Percentiles rank a stretch among this genome's conserved stretches.
phyloP scores from a whole-genome alignment of 2,888 invertebrate genomes.

The Drosophila borealis region DNA sequence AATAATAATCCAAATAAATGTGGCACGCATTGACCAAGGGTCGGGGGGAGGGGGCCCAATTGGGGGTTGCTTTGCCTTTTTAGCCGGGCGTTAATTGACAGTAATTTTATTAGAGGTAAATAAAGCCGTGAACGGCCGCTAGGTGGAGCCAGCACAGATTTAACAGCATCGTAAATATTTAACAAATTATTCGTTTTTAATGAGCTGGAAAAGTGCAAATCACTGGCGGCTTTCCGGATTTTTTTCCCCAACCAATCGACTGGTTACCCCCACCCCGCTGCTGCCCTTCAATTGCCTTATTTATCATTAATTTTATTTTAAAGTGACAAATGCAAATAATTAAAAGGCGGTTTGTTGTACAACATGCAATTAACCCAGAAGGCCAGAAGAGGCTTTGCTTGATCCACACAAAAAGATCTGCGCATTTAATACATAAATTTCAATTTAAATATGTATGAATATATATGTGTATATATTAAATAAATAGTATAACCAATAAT shows the following conservation, averaged over 20 bases:
- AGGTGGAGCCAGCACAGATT: slow-evolving; percentile 47
- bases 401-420: slow-evolving; percentile 34
- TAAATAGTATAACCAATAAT: slow-evolving; percentile 8
- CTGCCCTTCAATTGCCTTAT: slow-evolving; percentile 1
- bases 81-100: slow-evolving; percentile 70
- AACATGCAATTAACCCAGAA: slow-evolving; percentile 54
- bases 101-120: slow-evolving; percentile 78
- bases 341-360: slow-evolving; percentile 46
- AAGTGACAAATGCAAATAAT: slow-evolving; percentile 54
- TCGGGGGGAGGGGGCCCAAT: not conserved
- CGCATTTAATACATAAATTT: slow-evolving; percentile 29
- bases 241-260: not conserved
- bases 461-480: not conserved
- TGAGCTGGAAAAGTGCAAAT: slow-evolving; percentile 81
- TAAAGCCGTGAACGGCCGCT: slow-evolving; percentile 50
- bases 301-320: slow-evolving; percentile 18
- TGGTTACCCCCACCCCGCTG: not conserved
- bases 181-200: slow-evolving; percentile 79
- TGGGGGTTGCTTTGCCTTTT: slow-evolving; percentile 11
- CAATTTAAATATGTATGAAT: slow-evolving; percentile 19
- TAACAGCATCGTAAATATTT: slow-evolving; percentile 75
- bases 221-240: slow-evolving; percentile 58
- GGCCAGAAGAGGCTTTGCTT: slow-evolving; percentile 20
- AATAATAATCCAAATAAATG: slow-evolving; percentile 78
- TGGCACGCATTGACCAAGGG: slow-evolving; percentile 25